phyloP scores from a whole-genome alignment of 2,797 vertebrate species.

The Bovichtus variegatus region DNA sequence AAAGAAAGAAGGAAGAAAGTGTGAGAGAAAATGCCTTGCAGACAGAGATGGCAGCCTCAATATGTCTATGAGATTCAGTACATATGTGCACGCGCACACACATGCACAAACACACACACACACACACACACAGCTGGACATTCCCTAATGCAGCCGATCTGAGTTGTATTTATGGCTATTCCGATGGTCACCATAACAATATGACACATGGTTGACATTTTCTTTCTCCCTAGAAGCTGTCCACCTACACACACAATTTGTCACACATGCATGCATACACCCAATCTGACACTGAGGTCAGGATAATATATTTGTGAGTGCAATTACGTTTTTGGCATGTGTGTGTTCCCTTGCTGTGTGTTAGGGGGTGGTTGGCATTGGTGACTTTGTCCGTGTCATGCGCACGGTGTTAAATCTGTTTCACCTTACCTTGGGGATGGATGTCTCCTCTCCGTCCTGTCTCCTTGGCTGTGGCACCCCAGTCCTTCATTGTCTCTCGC shows the following conservation, averaged over 20 bases:
- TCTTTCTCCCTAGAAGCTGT: constrained; percentile 2
- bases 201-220: constrained; percentile 44
- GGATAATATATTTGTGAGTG: constrained; percentile 35
- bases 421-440: constrained; percentile 49
- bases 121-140: constrained; percentile 31
- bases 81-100: constrained; percentile 1
- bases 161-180: constrained; percentile 56
- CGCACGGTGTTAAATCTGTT: constrained; percentile 32
- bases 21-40: constrained; percentile 28
- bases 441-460: constrained; percentile 37
- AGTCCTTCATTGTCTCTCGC: constrained; percentile 41
- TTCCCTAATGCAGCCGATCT: constrained; percentile 29
- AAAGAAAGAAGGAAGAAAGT: neutral
- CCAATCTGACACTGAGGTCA: constrained; percentile 47
- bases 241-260: constrained; percentile 28
- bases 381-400: constrained; percentile 47
- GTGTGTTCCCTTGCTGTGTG: constrained; percentile 20
- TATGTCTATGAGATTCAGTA: constrained; percentile 32
- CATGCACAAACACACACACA: neutral
- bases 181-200: constrained; percentile 56
- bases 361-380: constrained; percentile 9
- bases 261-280: constrained; percentile 31
- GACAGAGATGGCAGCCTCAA: constrained; percentile 44
- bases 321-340: constrained; percentile 16
- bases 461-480: constrained; percentile 38